Conservation (phyloP, 2,888 invertebrate species). For the Drosophila ustulata region DNA sequence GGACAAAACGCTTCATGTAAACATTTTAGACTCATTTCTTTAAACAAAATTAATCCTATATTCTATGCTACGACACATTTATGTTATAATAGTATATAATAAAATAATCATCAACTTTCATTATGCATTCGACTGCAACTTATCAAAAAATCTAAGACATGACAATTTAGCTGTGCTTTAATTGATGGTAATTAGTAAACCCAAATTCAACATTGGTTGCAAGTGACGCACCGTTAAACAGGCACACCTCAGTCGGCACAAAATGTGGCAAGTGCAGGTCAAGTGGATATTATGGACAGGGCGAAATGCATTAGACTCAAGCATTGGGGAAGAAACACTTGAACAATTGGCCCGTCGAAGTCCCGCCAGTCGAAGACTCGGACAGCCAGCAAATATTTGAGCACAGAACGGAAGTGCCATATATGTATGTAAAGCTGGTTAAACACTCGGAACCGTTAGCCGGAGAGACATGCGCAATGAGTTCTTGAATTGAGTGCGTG, state of each 20-base stretch:
- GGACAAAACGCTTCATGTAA: too few relatives aligned
- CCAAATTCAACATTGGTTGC: background rate
- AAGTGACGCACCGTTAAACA: conserved; percentile 36
- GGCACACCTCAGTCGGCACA: conserved; percentile 4
- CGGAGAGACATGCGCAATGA: conserved; percentile 42
- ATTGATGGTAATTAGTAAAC: conserved; percentile 14
- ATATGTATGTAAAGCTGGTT: conserved; percentile 34
- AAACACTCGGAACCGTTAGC: conserved; percentile 36
- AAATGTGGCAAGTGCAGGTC: conserved; percentile 29
- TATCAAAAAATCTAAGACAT: background rate
- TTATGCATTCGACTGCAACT: background rate
- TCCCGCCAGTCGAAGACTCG: conserved; percentile 39
- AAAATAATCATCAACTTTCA: background rate
- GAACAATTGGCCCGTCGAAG: conserved; percentile 21
- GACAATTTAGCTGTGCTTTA: conserved; percentile 15
- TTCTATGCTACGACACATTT: too few relatives aligned
- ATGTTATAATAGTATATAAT: too few relatives aligned
- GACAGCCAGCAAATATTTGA: conserved; percentile 40
- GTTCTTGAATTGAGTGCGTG: conserved; percentile 42
- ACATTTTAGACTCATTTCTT: too few relatives aligned
- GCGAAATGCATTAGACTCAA: conserved; percentile 36
- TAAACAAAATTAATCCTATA: too few relatives aligned
- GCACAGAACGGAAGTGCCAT: conserved; percentile 73
- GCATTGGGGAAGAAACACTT: background rate
- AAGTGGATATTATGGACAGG: conserved; percentile 13